These are phyloP conservation scores for Acleris sparsana DNA, from an alignment of 2,888 invertebrate genomes.

Conservation along the genomic window DNA sequence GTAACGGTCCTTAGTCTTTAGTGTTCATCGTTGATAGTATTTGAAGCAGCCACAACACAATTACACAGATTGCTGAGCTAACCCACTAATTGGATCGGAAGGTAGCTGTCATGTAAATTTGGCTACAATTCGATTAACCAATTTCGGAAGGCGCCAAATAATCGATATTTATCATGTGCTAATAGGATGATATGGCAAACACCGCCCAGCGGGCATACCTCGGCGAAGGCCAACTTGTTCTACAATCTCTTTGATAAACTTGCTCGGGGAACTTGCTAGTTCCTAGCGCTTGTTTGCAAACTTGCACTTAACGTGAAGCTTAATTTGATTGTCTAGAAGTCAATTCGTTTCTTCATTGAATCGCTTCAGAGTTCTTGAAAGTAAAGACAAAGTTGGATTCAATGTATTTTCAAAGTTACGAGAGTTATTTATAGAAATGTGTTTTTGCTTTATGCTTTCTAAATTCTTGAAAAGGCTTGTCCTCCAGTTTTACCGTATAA, in stretches of 20 bases:
- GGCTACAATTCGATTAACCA: constrained; percentile 6
- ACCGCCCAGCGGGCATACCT: constrained; percentile 29
- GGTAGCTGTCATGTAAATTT: not conserved
- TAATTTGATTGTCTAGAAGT: constrained; percentile 80
- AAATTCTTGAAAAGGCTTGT: too few species aligned
- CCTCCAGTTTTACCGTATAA: too few species aligned
- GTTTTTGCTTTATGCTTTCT: too few species aligned
- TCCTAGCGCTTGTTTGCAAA: constrained; percentile 73
- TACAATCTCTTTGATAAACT: constrained; percentile 62
- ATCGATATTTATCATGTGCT: constrained; percentile 41
- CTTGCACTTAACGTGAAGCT: constrained; percentile 75
- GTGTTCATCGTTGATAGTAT: too few species aligned
- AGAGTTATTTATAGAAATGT: not conserved
- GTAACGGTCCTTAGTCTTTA: too few species aligned
- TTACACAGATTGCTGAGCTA: constrained; percentile 3
- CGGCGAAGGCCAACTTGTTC: constrained; percentile 70
- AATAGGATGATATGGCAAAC: constrained; percentile 45
- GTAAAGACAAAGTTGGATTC: constrained; percentile 11
- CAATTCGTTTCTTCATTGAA: constrained; percentile 69
- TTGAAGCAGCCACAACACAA: too few species aligned
- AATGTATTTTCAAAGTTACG: not conserved
- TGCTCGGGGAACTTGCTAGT: constrained; percentile 59
- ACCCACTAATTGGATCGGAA: not conserved
- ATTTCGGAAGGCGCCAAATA: constrained; percentile 5
- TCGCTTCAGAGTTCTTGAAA: constrained; percentile 41